A percentile compares a stretch with the other conserved stretches of the same genome.
These are phyloP conservation scores for Acheta domesticus DNA, from an alignment of 2,888 invertebrate genomes.

Conservation along the genomic window DNA sequence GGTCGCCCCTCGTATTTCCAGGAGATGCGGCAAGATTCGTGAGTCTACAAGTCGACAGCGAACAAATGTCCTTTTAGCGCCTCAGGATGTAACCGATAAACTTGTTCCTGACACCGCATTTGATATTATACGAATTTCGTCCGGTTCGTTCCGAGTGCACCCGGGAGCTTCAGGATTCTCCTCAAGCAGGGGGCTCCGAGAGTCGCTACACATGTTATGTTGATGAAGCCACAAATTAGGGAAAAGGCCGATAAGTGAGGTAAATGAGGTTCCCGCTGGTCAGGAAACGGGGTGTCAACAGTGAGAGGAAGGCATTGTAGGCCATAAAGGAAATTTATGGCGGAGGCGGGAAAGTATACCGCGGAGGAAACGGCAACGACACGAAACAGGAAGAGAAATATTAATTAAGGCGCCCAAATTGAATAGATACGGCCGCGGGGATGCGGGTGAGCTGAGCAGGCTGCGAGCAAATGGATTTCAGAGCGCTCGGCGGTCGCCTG, in stretches of 20 bases:
- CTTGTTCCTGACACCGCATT: neutral
- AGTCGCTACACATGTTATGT: neutral
- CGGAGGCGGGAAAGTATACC: neutral
- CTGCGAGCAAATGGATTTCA: too few relatives aligned
- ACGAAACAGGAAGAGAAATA: neutral
- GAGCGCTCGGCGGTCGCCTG: too few relatives aligned
- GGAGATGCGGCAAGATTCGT: too few relatives aligned
- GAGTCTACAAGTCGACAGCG: neutral
- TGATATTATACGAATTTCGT: neutral
- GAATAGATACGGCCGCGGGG: neutral
- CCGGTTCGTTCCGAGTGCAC: too few relatives aligned
- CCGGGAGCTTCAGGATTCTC: neutral
- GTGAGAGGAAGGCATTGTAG: neutral
- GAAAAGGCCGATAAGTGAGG: neutral
- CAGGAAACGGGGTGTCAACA: constrained; percentile 18
- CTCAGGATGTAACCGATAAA: neutral
- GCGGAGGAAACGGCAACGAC: neutral
- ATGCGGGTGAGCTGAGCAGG: too few relatives aligned
- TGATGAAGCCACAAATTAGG: constrained; percentile 1
- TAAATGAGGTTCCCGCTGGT: constrained; percentile 1
- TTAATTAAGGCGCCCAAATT: neutral
- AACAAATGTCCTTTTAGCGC: constrained; percentile 1
- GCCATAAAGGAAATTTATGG: constrained; percentile 1
- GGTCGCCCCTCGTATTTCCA: too few relatives aligned
- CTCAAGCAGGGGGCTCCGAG: neutral